Evolutionary conservation across 2,888 invertebrate genomes (phyloP), one percentile per base, ranked within the genome.

Genomic region (Nomada ruficornis): DNA sequence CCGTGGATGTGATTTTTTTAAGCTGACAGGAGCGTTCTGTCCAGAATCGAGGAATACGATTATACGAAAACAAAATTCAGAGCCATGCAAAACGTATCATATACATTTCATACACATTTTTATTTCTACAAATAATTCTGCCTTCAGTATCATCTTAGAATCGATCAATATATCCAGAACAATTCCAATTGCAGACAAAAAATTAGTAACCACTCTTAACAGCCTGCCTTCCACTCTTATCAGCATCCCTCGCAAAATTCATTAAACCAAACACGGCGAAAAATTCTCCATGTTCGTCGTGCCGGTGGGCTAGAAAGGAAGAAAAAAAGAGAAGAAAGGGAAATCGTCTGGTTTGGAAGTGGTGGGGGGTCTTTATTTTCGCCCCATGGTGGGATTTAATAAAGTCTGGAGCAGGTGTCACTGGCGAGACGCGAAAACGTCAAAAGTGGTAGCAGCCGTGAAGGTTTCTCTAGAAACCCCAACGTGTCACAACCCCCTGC

Each of bases 351-450:
- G 47, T 47, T 47, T 47, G 13, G 47, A 47, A 4, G 29, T 29
- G 29, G 7, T 5, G 15, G 57, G 57, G 36, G 4, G 20, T 9
- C 36, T 36, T 44, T 50, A 67, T 63, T 80, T 77, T 77, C 54
- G 47, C 52, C 10, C 36, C 50, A 23, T 20, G 64, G 54, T 62
- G 71, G 80, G 67, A 70, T 73, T 80, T 78, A 80, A 80, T 80
- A 80, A 78, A 80, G 80, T 62, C 67, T 71, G 75, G 52, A 72
- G 70, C 82, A 77, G 77, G 82, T 82, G 83, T 82, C 77, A 82
- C 62, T 57, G 63, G 62, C 59, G 36, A 42, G 76, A 18, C 23
- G 52, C 7, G 18, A 23, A 18, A 50, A 26, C 36, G 67, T 36
- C 15, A 29, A 47, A 47, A 15, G 63, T 60, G 65, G 44, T 44